Conservation (phyloP, 2,113 vertebrate genomes). For the Bagarius yarrelli region DNA sequence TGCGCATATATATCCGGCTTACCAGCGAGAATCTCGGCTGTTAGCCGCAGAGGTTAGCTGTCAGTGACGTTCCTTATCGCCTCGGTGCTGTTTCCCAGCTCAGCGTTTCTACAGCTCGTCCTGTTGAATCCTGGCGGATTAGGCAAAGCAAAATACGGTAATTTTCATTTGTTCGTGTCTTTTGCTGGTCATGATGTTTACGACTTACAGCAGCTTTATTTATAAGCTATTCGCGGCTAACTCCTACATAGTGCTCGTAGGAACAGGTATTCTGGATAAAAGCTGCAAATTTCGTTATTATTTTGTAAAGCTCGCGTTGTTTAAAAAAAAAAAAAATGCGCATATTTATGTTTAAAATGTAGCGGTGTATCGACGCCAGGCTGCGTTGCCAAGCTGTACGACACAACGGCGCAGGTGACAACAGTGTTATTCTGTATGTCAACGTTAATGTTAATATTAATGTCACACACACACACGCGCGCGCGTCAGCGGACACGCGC, state of each 20-base stretch:
- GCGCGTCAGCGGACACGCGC: too few species aligned
- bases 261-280: background rate
- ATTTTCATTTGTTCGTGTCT: background rate
- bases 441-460: background rate
- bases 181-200: background rate
- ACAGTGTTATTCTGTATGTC: background rate
- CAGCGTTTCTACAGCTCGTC: background rate
- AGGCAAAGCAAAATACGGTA: background rate
- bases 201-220: background rate
- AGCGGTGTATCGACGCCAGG: background rate
- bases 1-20: background rate
- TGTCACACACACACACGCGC: background rate
- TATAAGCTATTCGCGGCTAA: slow-evolving; percentile 14
- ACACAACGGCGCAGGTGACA: slow-evolving; percentile 5
- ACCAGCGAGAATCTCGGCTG: background rate
- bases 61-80: background rate
- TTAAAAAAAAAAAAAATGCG: background rate
- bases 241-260: background rate
- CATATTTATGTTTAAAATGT: background rate
- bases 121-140: background rate
- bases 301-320: background rate
- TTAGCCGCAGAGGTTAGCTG: background rate
- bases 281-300: background rate
- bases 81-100: background rate
- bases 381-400: slow-evolving; percentile 20